Evolutionary conservation across 2,888 invertebrate species (phyloP), one percentile per base, ranked within the genome.

Genomic region (Andrena camellia): DNA sequence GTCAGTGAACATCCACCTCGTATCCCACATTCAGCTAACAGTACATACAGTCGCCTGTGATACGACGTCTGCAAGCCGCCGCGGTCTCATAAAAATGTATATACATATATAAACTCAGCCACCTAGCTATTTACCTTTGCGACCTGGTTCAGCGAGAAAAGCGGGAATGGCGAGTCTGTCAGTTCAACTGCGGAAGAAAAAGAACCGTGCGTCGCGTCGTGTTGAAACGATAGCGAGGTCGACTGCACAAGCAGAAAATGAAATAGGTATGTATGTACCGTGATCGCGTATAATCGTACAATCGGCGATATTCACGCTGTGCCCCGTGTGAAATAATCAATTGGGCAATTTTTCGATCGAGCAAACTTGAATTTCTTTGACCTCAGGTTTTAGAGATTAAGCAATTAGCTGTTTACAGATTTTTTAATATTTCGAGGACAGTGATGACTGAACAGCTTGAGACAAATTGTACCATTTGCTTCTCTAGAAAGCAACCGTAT

Each of bases 1-100:
- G 75, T 60, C 60, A 68, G 77, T 79, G 76, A 83, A 79, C 81
- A 81, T 79, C 83, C 76, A 87, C 86, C 87, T 87, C 82, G 87
- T 88, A 88, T 88, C 88, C 88, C 84, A 88, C 78, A 88, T 88
- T 88, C 88, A 82, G 66, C 70, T 88, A 88, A 88, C 88, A 88
- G 88, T 88, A 88, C 82, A 76, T 67, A 60, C 75, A 59, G 57
- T 62, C 66, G 76, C 76, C 52, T 69, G 63, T 54, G 81, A 82
- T 70, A 71, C 68, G 52, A 68, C 76, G 83, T 68, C 73, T 74
- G 73, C 62, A 69, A 72, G 62, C 50, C 54, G 77, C 68, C 71
- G 76, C 35, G 77, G 66, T 81, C 62, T 20, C 48, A 59, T 74
- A 77, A 76, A 79, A 75, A 66, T 62, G 78, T 29, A 72, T 71